Evolutionary conservation across 2,888 invertebrate species (phyloP).

Genomic region (Calameuta pallipes): DNA sequence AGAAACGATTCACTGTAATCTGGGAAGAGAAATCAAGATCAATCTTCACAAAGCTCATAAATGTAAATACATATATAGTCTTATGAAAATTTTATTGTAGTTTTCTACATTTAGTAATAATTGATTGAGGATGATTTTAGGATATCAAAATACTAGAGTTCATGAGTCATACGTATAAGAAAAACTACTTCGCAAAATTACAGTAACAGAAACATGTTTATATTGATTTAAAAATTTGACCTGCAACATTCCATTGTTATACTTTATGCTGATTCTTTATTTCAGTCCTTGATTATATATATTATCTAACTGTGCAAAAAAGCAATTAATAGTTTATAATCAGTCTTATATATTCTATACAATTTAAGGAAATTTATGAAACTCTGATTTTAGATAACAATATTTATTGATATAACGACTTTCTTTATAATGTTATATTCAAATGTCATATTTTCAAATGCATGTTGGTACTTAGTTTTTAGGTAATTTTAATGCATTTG

Average conservation of each 20-base stretch:
- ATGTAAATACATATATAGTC: conserved; percentile 39
- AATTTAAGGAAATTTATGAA: background rate
- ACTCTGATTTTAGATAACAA: background rate
- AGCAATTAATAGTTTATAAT: background rate
- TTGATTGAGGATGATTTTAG: background rate
- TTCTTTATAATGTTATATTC: background rate
- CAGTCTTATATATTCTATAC: background rate
- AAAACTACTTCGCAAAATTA: conserved; percentile 34
- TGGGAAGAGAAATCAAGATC: conserved; percentile 55
- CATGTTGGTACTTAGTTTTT: background rate
- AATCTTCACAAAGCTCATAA: conserved; percentile 50
- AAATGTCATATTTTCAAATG: background rate
- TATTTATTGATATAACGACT: background rate
- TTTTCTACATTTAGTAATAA: background rate
- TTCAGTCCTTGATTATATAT: background rate
- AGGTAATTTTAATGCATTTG: background rate
- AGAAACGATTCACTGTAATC: conserved; percentile 45
- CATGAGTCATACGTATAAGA: background rate
- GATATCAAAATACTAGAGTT: conserved; percentile 3
- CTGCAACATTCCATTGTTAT: background rate
- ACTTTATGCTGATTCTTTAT: background rate
- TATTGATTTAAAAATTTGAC: background rate
- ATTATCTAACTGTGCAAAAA: background rate
- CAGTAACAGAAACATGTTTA: conserved; percentile 38
- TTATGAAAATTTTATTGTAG: background rate